These are phyloP conservation scores for Panthera tigris DNA, from an alignment of 2,113 vertebrate genomes.

Conservation along the genomic window DNA sequence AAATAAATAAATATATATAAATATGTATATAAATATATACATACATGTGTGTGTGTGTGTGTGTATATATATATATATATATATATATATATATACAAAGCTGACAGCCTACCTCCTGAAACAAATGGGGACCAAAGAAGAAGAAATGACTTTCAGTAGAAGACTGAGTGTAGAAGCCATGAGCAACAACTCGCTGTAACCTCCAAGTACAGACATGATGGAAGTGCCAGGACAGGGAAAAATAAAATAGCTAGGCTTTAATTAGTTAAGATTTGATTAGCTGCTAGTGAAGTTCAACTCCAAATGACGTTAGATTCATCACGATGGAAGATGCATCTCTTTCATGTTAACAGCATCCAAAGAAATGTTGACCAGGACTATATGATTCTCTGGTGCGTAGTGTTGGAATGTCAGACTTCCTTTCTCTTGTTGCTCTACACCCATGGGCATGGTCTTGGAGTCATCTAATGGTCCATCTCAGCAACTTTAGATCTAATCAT, in stretches of 20 bases:
- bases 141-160: neutral
- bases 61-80: no score
- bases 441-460: no score
- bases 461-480: neutral
- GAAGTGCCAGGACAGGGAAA: neutral
- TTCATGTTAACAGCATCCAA: neutral
- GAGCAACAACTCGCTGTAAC: neutral
- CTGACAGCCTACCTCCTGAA: neutral
- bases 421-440: neutral
- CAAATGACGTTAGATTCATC: neutral
- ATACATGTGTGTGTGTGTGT: no score
- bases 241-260: neutral
- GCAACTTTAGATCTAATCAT: neutral
- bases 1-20: no score
- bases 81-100: neutral
- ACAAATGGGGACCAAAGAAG: neutral
- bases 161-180: neutral
- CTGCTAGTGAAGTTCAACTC: neutral
- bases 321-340: neutral
- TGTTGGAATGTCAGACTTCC: neutral
- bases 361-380: neutral
- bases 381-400: neutral
- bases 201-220: neutral
- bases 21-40: no score
- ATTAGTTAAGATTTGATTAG: neutral